phyloP scores from a whole-genome alignment of 2,888 invertebrate genomes.

The Sepiola atlantica region DNA sequence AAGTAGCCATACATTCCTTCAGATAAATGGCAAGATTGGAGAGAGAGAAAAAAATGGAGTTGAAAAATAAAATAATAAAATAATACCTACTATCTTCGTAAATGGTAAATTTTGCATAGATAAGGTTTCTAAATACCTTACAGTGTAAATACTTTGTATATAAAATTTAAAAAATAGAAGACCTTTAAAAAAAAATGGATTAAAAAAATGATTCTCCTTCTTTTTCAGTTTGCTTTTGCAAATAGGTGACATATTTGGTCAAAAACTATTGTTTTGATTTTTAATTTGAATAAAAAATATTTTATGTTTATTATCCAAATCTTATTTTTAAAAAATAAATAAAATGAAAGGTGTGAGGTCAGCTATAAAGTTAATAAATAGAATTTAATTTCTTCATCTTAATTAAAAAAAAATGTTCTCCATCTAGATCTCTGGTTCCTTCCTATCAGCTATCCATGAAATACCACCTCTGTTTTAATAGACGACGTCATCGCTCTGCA shows the following conservation, averaged over 20 bases:
- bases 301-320: background rate
- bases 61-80: background rate
- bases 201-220: background rate
- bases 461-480: too few relatives aligned
- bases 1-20: background rate
- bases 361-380: background rate
- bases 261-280: background rate
- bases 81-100: background rate
- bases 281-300: background rate
- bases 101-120: constrained; percentile 32
- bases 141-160: background rate
- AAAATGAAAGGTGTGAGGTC: background rate
- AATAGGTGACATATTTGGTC: background rate
- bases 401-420: background rate
- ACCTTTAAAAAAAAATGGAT: background rate
- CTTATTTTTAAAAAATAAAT: background rate
- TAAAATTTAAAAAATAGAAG: background rate
- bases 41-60: background rate
- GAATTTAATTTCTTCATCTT: constrained; percentile 4
- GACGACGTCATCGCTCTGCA: too few relatives aligned
- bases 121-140: background rate
- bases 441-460: too few relatives aligned
- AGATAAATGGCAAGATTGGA: background rate
- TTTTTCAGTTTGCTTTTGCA: background rate
- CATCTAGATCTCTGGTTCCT: background rate